Evolutionary conservation across 2,797 vertebrate genomes (phyloP).

Genomic region (Eremophila alpestris): DNA sequence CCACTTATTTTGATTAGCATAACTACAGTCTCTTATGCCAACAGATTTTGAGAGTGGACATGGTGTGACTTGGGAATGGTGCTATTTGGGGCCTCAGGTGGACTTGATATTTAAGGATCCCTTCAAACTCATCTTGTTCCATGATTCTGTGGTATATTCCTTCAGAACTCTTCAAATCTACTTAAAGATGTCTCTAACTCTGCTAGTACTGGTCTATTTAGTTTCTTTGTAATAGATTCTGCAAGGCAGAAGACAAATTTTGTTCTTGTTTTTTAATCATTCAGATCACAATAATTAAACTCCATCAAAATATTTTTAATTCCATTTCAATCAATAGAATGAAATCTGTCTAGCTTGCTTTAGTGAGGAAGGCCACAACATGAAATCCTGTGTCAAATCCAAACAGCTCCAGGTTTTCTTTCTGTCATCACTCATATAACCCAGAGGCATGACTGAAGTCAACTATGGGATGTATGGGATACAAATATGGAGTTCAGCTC

Average conservation of each 20-base stretch:
- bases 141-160: not conserved
- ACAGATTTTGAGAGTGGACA: not conserved
- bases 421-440: not conserved
- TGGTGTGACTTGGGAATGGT: not conserved
- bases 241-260: not conserved
- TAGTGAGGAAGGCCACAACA: not conserved
- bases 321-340: not conserved
- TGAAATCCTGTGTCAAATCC: constrained; percentile 18
- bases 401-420: not conserved
- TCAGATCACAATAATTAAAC: not conserved
- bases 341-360: constrained; percentile 12
- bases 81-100: not conserved
- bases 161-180: not conserved
- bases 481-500: not conserved
- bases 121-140: not conserved
- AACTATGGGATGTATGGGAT: not conserved
- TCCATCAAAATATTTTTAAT: not conserved
- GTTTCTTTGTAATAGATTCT: not conserved
- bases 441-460: not conserved
- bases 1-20: not conserved
- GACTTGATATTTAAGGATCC: not conserved
- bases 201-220: not conserved
- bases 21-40: not conserved
- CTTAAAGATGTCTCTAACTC: not conserved
- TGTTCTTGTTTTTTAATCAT: not conserved